Conservation (phyloP, 2,888 invertebrate species). For the Monoplex corrugatus region DNA sequence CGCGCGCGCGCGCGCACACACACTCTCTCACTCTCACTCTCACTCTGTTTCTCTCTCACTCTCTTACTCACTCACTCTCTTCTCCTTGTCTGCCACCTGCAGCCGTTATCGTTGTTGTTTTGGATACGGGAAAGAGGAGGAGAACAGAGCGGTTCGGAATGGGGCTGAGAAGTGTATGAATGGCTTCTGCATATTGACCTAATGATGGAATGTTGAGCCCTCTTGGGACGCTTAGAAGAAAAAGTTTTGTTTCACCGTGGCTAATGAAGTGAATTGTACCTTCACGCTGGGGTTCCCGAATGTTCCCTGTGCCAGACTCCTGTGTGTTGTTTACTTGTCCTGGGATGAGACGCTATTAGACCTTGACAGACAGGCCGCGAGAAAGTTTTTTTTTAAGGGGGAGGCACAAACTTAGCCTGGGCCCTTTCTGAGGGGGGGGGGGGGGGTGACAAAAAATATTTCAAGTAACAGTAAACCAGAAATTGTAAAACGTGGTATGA, state of each 20-base stretch:
- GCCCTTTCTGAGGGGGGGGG: background rate
- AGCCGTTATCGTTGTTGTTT: too few species aligned
- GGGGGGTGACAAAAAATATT: background rate
- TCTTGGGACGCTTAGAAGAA: background rate
- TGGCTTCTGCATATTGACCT: conserved; percentile 24
- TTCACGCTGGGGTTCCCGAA: background rate
- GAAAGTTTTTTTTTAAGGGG: background rate
- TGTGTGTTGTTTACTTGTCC: conserved; percentile 7
- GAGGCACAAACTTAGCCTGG: too few species aligned
- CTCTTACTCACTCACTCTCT: too few species aligned
- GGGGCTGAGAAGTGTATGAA: conserved; percentile 13
- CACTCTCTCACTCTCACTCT: too few species aligned
- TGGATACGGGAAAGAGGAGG: too few species aligned
- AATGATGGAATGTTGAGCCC: background rate
- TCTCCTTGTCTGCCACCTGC: too few species aligned
- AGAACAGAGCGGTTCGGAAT: too few species aligned
- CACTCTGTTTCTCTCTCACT: too few species aligned
- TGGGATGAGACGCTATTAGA: background rate
- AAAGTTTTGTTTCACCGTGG: background rate
- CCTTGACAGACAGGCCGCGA: background rate
- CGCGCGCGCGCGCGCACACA: too few species aligned
- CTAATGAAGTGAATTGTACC: conserved; percentile 4
- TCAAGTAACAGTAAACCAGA: too few species aligned
- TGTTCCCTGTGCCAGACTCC: conserved; percentile 16
- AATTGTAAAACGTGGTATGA: too few species aligned